Evolutionary conservation across 2,797 vertebrate genomes (phyloP).

Genomic region (Enteromius argenteus): DNA sequence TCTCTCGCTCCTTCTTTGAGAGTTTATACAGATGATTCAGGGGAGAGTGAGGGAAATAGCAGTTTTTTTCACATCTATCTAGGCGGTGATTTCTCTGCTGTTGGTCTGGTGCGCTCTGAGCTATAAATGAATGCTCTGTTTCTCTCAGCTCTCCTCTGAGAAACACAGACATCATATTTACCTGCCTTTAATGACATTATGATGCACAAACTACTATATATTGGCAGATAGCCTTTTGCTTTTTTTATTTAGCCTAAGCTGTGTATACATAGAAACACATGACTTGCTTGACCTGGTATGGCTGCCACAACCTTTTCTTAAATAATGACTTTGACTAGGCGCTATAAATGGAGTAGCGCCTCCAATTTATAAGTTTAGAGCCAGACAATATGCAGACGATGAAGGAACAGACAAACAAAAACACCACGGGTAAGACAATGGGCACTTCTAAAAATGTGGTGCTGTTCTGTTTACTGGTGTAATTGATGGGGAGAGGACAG

Average conservation of each 20-base stretch:
- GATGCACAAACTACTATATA: background rate
- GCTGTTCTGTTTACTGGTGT: conserved; percentile 56
- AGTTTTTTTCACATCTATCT: conserved; percentile 61
- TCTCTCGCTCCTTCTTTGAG: conserved; percentile 57
- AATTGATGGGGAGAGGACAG: conserved; percentile 60
- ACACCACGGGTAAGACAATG: conserved; percentile 38
- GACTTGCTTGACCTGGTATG: background rate
- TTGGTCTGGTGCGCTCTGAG: conserved; percentile 55
- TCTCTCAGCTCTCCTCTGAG: conserved; percentile 40
- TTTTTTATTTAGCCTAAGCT: background rate
- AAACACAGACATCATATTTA: conserved; percentile 32
- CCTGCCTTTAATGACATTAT: conserved; percentile 47
- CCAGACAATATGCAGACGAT: conserved; percentile 32
- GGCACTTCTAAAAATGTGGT: conserved; percentile 51
- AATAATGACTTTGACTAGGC: conserved; percentile 24
- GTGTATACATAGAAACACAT: background rate
- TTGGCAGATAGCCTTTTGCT: conserved; percentile 19
- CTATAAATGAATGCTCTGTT: conserved; percentile 60
- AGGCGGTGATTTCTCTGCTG: conserved; percentile 61
- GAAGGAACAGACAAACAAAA: conserved; percentile 34
- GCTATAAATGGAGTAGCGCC: background rate
- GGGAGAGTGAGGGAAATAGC: conserved; percentile 62
- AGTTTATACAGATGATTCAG: conserved; percentile 69
- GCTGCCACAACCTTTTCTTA: conserved; percentile 1
- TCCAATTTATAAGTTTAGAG: conserved; percentile 15